Conservation (phyloP, 2,888 invertebrate species). For the Melieria omissa region DNA sequence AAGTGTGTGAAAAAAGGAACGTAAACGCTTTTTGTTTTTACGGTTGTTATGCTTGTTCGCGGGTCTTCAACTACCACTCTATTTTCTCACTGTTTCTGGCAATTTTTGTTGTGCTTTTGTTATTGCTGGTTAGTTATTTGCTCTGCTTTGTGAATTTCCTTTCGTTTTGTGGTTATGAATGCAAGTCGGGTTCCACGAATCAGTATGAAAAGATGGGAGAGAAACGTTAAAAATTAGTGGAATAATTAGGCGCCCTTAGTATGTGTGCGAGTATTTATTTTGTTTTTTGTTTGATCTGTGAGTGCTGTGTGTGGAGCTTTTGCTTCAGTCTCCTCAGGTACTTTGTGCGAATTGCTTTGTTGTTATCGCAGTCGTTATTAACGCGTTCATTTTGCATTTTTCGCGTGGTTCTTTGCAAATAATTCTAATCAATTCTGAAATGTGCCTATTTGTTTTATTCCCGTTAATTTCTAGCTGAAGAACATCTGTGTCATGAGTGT, state of each 20-base stretch:
- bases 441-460: no score
- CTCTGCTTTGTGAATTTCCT: slow-evolving; percentile 23
- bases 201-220: background rate
- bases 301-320: background rate
- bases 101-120: slow-evolving; percentile 10
- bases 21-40: background rate
- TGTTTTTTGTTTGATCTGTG: no score
- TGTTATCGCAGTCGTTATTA: background rate
- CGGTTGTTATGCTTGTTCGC: background rate
- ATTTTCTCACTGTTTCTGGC: slow-evolving; percentile 16
- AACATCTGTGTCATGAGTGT: no score
- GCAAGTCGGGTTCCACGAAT: slow-evolving; percentile 1
- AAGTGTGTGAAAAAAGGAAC: no score
- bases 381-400: no score
- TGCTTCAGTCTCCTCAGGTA: background rate
- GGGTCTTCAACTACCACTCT: background rate
- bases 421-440: no score
- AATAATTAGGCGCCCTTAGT: no score
- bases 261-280: no score
- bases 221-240: background rate
- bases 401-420: no score
- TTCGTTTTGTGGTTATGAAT: slow-evolving; percentile 15
- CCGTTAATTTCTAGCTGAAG: no score
- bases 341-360: background rate
- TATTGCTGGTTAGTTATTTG: slow-evolving; percentile 11